Evolutionary conservation across 2,888 invertebrate species (phyloP).

Genomic region (Lasioglossum villosulum): DNA sequence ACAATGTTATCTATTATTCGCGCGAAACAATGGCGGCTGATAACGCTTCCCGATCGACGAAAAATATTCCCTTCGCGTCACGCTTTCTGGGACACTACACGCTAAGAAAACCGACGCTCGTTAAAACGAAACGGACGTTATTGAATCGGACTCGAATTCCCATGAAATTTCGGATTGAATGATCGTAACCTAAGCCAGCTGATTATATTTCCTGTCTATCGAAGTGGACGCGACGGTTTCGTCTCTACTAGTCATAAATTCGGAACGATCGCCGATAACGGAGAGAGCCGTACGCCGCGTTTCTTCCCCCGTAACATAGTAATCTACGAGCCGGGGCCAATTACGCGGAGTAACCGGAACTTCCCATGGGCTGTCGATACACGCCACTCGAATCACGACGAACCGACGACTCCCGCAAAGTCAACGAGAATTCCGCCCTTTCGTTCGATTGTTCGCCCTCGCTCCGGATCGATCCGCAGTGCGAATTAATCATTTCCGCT

Average conservation of each 20-base stretch:
- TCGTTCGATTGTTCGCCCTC: slow-evolving; percentile 19
- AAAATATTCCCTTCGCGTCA: neutral
- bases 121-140: neutral
- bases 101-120: neutral
- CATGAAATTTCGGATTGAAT: neutral
- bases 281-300: slow-evolving; percentile 32
- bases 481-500: slow-evolving; percentile 55
- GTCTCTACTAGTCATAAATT: slow-evolving; percentile 1
- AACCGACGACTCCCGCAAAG: slow-evolving; percentile 61
- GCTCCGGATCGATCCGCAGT: slow-evolving; percentile 49
- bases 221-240: neutral
- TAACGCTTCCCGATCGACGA: neutral
- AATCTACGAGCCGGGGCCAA: slow-evolving; percentile 60
- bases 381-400: slow-evolving; percentile 57
- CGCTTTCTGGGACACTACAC: neutral
- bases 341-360: slow-evolving; percentile 62
- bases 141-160: neutral
- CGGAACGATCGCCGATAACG: slow-evolving; percentile 47
- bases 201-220: slow-evolving; percentile 8
- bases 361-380: slow-evolving; percentile 64
- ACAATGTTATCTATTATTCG: neutral
- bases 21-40: neutral
- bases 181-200: neutral
- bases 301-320: slow-evolving; percentile 61
- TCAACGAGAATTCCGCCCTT: slow-evolving; percentile 61